Evolutionary conservation across 2,113 vertebrate species (phyloP).

Genomic region (mouse (Mus musculus)): DNA sequence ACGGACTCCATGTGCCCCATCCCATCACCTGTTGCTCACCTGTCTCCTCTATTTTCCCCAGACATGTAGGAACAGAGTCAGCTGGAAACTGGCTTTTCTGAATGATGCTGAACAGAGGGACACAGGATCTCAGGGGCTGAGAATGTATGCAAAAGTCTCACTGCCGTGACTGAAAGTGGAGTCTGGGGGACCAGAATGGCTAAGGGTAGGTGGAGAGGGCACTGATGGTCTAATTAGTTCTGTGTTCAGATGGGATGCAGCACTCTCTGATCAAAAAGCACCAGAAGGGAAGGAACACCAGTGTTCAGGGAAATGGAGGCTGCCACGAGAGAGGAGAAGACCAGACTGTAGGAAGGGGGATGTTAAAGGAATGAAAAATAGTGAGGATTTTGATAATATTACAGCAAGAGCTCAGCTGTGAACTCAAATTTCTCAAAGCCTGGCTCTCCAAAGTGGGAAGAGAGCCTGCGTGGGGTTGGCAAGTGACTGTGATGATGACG

Average conservation of each 20-base stretch:
- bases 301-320: neutral
- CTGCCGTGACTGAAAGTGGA: neutral
- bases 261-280: neutral
- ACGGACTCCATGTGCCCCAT: neutral
- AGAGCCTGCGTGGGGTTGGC: neutral
- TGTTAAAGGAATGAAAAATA: neutral
- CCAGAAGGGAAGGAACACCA: neutral
- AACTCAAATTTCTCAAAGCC: neutral
- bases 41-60: neutral
- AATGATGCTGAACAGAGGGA: neutral
- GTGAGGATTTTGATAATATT: neutral
- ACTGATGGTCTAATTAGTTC: neutral
- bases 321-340: neutral
- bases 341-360: neutral
- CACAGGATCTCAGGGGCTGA: neutral
- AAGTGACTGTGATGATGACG: neutral
- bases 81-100: neutral
- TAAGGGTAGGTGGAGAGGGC: neutral
- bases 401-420: neutral
- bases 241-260: neutral
- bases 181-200: neutral
- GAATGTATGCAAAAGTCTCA: neutral
- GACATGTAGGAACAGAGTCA: neutral
- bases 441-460: neutral
- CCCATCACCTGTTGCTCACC: neutral